Evolutionary conservation across 2,797 vertebrate species (phyloP).

Genomic region (Anabacerthia variegaticeps): DNA sequence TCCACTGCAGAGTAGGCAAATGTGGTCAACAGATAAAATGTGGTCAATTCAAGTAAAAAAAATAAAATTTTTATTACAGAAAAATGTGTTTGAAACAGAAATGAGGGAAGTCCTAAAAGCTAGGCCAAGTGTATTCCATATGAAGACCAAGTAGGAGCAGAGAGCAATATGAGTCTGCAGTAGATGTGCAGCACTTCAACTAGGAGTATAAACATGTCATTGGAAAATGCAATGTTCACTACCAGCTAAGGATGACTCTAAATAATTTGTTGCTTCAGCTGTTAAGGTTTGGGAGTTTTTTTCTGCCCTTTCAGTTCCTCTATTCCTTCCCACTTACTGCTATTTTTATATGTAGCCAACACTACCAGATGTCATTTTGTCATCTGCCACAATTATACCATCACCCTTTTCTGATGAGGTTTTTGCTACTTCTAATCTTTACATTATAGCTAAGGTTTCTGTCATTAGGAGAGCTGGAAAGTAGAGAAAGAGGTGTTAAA

Average conservation of each 20-base stretch:
- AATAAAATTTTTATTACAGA: neutral
- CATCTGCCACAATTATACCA: neutral
- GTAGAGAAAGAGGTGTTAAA: neutral
- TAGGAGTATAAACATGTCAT: neutral
- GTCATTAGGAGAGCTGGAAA: neutral
- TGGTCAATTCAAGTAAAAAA: neutral
- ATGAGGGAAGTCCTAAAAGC: neutral
- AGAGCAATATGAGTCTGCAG: neutral
- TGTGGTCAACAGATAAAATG: neutral
- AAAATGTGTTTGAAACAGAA: neutral
- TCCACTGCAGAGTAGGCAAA: neutral
- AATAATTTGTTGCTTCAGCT: slow-evolving; percentile 48
- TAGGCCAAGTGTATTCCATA: neutral
- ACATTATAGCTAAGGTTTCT: neutral
- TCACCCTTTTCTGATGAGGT: neutral
- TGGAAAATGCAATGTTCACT: neutral
- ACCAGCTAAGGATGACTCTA: neutral
- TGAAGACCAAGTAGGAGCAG: neutral
- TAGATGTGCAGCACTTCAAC: neutral
- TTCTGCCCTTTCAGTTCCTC: neutral
- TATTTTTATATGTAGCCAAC: slow-evolving; percentile 19
- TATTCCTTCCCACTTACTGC: neutral
- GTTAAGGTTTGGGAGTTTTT: neutral
- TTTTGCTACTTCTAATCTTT: neutral
- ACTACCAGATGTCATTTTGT: neutral